These are phyloP conservation scores for Synanthedon andrenaeformis DNA, from an alignment of 2,888 invertebrate genomes.

Conservation along the genomic window DNA sequence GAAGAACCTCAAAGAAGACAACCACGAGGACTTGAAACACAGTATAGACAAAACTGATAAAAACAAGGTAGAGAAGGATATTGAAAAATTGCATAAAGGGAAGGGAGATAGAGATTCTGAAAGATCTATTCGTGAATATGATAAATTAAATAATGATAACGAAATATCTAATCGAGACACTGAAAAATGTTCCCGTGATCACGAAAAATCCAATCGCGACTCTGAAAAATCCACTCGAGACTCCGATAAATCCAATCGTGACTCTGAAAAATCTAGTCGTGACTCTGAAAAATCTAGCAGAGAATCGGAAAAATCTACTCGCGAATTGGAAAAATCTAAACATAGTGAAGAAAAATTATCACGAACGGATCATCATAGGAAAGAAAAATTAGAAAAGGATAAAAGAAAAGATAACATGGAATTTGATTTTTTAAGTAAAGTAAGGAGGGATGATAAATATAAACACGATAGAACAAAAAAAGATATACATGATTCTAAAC, in stretches of 20 bases:
- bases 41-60: constrained; percentile 25
- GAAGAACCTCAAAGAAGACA: constrained; percentile 31
- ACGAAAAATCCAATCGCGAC: too few relatives aligned
- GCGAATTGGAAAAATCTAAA: constrained; percentile 20
- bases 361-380: constrained; percentile 62
- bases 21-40: constrained; percentile 22
- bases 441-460: constrained; percentile 62
- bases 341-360: constrained; percentile 45
- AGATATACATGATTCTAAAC: constrained; percentile 37
- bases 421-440: constrained; percentile 26
- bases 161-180: constrained; percentile 25
- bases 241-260: too few relatives aligned
- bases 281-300: too few relatives aligned
- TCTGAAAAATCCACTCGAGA: too few relatives aligned
- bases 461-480: constrained; percentile 53
- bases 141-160: constrained; percentile 28
- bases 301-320: too few relatives aligned
- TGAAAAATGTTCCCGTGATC: too few relatives aligned
- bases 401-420: constrained; percentile 42
- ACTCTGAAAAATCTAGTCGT: too few relatives aligned
- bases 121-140: constrained; percentile 10
- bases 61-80: constrained; percentile 30
- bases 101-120: constrained; percentile 36
- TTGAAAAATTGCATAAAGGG: constrained; percentile 34
- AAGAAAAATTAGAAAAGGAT: constrained; percentile 52